Percentiles rank a stretch among this genome's conserved stretches.
These are phyloP conservation scores for Cercopithecus petaurista DNA, from an alignment of 2,797 vertebrate genomes.

Conservation along the genomic window DNA sequence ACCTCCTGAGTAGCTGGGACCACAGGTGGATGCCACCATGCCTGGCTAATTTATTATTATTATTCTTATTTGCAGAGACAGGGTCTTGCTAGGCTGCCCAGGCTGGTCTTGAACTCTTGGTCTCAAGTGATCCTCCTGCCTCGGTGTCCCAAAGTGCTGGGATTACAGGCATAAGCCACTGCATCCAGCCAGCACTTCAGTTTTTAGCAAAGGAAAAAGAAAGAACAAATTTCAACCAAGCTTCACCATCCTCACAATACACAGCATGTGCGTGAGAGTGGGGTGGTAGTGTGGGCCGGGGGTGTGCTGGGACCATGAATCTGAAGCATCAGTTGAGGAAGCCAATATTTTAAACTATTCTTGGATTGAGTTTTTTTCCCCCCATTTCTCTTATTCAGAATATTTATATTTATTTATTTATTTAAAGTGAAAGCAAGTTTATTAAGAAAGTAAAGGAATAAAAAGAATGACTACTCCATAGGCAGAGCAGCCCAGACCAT, in stretches of 20 bases:
- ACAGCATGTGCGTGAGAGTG: too few species aligned
- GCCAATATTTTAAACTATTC: background rate
- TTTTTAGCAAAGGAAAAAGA: background rate
- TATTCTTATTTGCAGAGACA: background rate
- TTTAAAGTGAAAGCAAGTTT: background rate
- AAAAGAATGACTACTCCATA: background rate
- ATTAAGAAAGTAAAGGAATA: background rate
- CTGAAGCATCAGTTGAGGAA: background rate
- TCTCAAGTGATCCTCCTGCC: background rate
- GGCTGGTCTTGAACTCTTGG: background rate
- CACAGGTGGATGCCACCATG: background rate
- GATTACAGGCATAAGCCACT: background rate
- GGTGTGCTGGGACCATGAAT: background rate
- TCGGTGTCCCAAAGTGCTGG: background rate
- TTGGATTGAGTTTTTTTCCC: background rate
- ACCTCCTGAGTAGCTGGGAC: background rate
- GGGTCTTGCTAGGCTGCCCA: background rate
- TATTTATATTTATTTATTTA: background rate
- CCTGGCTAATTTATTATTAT: background rate
- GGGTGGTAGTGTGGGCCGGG: background rate
- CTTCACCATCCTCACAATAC: background rate
- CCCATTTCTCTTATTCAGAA: background rate
- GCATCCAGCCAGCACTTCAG: background rate
- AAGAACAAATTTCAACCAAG: background rate
- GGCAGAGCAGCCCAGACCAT: background rate